Base-by-base conservation (phyloP, 1,140 invertebrate species). In the Pseudomyrmex gracilis region DNA sequence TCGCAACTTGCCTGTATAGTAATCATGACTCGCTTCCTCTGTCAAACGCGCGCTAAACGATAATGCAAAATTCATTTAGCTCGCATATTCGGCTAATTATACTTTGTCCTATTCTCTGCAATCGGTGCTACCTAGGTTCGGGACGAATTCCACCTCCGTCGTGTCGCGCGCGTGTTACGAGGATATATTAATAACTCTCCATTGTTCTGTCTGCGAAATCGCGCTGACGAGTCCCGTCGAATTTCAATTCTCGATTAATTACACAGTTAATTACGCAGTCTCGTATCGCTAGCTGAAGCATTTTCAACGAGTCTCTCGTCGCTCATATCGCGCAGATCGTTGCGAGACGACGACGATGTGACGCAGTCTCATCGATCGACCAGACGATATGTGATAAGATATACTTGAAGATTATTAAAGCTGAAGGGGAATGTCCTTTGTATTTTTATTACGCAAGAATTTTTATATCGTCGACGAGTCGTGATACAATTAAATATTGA, bases 211-310 rank as follows among this genome's bases (percentile, higher is more conserved):
- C 43, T n/a, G 55, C 10, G 53, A 80, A 80, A 70, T 80, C 76
- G 43, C 66, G 43, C 66, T 66, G 73, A 76, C 76, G 76, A 80
- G 43, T 80, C 47, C 34, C 66, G 43, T 71, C 45, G 55, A 80
- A 80, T 80, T 80, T 80, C 66, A 71, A 70, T 70, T 80, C 53
- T 60, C 66, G 53, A 80, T 80, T 80, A 80, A 71, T 80, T 80
- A 80, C 53, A 71, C 53, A 70, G 53, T 80, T 80, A 80, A 70
- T 58, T 60, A 71, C 66, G 22, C 76, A 60, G n/a, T 70, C 66
- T 12, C 53, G 58, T 34, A n/a, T 55, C 67, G 53, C 15, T n/a
- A 47, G 24, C 17, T 34, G 47, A 17, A 67, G 43, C 53, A 20
- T 80, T 78, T 80, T 24, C 53, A 13, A 70, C 43, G 43, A 70